These are phyloP conservation scores for Brenthis ino DNA, from an alignment of 2,888 invertebrate genomes.

Conservation along the genomic window DNA sequence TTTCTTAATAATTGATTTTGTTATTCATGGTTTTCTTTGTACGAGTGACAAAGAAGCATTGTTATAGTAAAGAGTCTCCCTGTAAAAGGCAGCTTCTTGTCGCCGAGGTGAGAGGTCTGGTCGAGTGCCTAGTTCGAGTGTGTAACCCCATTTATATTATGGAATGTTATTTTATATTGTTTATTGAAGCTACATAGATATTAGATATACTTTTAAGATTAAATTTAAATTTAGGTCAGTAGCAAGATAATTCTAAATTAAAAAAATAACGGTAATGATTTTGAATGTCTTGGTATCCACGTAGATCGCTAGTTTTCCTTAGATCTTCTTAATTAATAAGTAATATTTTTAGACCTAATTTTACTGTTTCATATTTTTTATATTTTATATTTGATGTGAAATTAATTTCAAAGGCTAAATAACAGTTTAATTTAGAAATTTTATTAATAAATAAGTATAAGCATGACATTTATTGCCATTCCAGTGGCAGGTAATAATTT, in stretches of 20 bases:
- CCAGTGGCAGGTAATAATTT: no score
- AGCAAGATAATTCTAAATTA: not conserved
- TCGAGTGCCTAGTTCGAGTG: constrained; percentile 29
- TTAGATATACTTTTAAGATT: constrained; percentile 5
- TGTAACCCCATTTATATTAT: constrained; percentile 24
- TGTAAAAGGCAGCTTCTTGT: constrained; percentile 28
- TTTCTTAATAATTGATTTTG: constrained; percentile 17
- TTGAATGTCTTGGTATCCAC: no score
- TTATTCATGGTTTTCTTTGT: constrained; percentile 21
- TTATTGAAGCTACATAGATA: constrained; percentile 16
- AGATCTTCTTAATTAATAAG: no score
- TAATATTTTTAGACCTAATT: no score
- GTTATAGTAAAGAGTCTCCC: constrained; percentile 25
- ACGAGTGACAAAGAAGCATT: constrained; percentile 28
- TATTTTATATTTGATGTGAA: no score
- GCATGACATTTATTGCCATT: no score
- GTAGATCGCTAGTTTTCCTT: no score
- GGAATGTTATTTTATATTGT: constrained; percentile 22
- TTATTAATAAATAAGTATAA: no score
- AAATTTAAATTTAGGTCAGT: not conserved
- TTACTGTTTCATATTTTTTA: no score
- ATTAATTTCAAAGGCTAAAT: no score
- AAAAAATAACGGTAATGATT: no score
- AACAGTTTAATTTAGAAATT: no score
- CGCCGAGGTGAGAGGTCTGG: constrained; percentile 30